phyloP scores from a whole-genome alignment of 2,888 invertebrate genomes.

The Ptycholaimellus sp. region DNA sequence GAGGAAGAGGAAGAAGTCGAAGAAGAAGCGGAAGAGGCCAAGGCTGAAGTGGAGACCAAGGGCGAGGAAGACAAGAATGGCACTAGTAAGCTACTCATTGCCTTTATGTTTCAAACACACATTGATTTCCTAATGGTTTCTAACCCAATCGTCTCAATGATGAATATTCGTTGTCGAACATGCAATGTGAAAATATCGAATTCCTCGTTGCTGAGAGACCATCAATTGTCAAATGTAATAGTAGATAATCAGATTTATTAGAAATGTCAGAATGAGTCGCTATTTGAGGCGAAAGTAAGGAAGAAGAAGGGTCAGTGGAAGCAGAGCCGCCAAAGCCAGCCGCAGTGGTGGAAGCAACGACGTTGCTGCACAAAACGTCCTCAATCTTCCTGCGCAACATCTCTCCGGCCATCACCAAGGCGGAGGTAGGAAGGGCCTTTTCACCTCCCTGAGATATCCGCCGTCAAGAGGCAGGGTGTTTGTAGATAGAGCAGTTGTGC shows the following conservation, averaged over 20 bases:
- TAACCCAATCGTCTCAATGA: no score
- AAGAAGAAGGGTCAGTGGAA: slow-evolving; percentile 9
- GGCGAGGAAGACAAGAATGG: slow-evolving; percentile 19
- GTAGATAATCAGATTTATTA: no score
- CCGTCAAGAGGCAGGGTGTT: no score
- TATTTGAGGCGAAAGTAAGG: no score
- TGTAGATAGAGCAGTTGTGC: slow-evolving; percentile 41
- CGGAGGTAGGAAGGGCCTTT: slow-evolving; percentile 78
- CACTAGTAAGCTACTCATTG: no score
- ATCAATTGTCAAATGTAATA: no score
- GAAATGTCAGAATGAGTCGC: no score
- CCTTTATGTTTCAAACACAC: no score
- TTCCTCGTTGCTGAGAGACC: no score
- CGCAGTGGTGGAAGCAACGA: neutral
- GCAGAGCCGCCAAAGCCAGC: slow-evolving; percentile 6
- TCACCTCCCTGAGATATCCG: slow-evolving; percentile 14
- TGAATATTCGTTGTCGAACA: no score
- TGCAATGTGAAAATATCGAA: no score
- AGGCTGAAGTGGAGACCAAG: slow-evolving; percentile 8
- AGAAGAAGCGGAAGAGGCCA: slow-evolving; percentile 9
- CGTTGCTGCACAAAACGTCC: slow-evolving; percentile 54
- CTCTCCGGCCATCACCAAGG: slow-evolving; percentile 78
- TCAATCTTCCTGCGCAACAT: slow-evolving; percentile 87
- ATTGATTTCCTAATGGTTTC: no score
- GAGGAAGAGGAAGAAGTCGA: slow-evolving; percentile 18